Percentiles rank a stretch among this genome's conserved stretches.
Evolutionary conservation across 1,140 invertebrate genomes (phyloP).

Genomic region (Camponotus floridanus): DNA sequence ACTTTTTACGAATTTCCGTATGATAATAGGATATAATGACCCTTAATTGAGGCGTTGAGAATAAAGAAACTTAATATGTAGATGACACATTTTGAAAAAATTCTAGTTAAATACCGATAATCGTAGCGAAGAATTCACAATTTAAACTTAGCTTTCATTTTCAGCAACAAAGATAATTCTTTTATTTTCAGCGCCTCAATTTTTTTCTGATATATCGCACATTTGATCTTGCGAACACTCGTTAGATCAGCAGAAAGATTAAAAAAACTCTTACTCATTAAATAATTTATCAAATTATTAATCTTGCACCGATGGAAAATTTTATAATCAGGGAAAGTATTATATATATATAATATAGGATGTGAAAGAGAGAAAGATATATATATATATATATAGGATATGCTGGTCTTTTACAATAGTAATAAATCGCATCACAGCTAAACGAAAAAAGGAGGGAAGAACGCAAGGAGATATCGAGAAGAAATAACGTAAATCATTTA

Average conservation of each 20-base stretch:
- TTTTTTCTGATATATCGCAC: constrained; percentile 32
- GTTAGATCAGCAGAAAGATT: constrained; percentile 13
- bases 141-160: constrained; percentile 26
- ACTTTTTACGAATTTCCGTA: constrained; percentile 43
- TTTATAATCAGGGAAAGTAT: constrained; percentile 41
- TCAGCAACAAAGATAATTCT: not conserved
- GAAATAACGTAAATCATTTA: constrained; percentile 32
- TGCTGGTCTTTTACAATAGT: constrained; percentile 37
- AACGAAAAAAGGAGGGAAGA: constrained; percentile 25
- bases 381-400: not conserved
- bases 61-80: not conserved
- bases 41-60: constrained; percentile 14
- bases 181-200: constrained; percentile 24
- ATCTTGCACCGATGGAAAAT: constrained; percentile 52
- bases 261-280: constrained; percentile 33
- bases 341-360: not conserved
- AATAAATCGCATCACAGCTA: constrained; percentile 33
- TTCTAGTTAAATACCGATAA: constrained; percentile 8
- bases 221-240: constrained; percentile 25
- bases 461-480: constrained; percentile 27
- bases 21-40: constrained; percentile 49
- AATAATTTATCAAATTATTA: constrained; percentile 40
- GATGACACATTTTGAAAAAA: not conserved
- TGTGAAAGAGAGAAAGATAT: not conserved
- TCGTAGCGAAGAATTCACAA: not conserved